Conservation (phyloP, 2,113 vertebrate species). For the Paracanthobrama guichenoti region DNA sequence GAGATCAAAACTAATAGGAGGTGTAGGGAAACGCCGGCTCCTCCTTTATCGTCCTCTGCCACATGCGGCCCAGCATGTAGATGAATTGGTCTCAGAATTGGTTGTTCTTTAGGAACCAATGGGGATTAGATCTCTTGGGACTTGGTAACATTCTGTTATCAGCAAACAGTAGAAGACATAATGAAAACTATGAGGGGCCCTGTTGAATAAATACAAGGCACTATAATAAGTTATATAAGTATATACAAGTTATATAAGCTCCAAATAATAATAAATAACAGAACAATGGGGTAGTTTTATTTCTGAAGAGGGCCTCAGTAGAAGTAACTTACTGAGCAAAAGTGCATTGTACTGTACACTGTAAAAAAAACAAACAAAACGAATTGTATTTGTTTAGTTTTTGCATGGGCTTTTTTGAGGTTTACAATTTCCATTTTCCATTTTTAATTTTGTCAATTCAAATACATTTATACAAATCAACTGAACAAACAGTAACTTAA, state of each 20-base stretch:
- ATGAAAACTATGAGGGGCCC: not conserved
- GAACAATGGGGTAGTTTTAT: not conserved
- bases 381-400: too few relatives aligned
- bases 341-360: not conserved
- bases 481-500: too few relatives aligned
- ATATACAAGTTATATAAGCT: not conserved
- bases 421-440: too few relatives aligned
- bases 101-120: not conserved
- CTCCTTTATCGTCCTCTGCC: conserved; percentile 56
- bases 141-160: conserved; percentile 54
- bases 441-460: too few relatives aligned
- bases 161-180: not conserved
- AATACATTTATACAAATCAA: too few relatives aligned
- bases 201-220: not conserved
- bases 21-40: not conserved
- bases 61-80: conserved; percentile 47
- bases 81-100: conserved; percentile 39
- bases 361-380: too few relatives aligned
- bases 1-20: not conserved
- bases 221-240: too few relatives aligned
- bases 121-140: conserved; percentile 25
- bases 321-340: not conserved
- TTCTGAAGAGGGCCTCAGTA: not conserved
- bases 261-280: not conserved
- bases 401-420: too few relatives aligned